A percentile compares a stretch with the other conserved stretches of the same genome.
These are phyloP conservation scores for Ptychadena robeensis DNA, from an alignment of 2,797 vertebrate species.

Conservation along the genomic window DNA sequence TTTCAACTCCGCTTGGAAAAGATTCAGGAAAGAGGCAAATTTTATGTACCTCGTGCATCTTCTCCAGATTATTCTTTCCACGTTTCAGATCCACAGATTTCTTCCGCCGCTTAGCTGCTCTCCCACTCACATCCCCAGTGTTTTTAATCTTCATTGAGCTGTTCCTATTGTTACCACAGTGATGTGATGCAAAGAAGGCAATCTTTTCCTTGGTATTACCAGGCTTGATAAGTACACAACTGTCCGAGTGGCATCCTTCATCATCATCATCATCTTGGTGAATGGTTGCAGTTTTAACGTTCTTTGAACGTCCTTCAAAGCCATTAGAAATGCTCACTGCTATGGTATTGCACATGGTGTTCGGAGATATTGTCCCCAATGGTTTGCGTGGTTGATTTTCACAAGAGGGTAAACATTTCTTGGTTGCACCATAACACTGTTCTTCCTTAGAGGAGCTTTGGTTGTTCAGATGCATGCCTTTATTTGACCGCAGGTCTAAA, in stretches of 20 bases:
- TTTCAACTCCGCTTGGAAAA: conserved; percentile 71
- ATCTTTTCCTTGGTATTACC: conserved; percentile 98
- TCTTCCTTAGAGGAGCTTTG: conserved; percentile 72
- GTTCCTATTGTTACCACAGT: conserved; percentile 67
- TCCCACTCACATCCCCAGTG: conserved; percentile 85
- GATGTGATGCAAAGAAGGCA: conserved; percentile 89
- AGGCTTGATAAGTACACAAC: conserved; percentile 91
- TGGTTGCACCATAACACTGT: conserved; percentile 66
- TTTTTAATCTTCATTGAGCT: conserved; percentile 86
- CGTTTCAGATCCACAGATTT: conserved; percentile 78
- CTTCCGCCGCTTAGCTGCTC: conserved; percentile 86
- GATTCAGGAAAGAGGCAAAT: conserved; percentile 72
- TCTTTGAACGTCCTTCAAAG: conserved; percentile 67
- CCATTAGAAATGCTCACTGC: conserved; percentile 67
- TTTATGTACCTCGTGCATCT: conserved; percentile 69
- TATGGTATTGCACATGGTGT: conserved; percentile 76
- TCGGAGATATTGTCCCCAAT: conserved; percentile 79
- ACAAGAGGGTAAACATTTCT: conserved; percentile 66
- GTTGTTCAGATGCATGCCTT: conserved; percentile 67
- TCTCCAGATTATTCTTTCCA: conserved; percentile 72
- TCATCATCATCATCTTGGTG: conserved; percentile 78
- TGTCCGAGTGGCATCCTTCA: conserved; percentile 76
- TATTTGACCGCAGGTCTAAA: conserved; percentile 74
- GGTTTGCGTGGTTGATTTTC: conserved; percentile 72
- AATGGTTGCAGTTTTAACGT: conserved; percentile 69